Evolutionary conservation across 2,113 vertebrate species (phyloP).

Genomic region (Spheniscus mendiculus): DNA sequence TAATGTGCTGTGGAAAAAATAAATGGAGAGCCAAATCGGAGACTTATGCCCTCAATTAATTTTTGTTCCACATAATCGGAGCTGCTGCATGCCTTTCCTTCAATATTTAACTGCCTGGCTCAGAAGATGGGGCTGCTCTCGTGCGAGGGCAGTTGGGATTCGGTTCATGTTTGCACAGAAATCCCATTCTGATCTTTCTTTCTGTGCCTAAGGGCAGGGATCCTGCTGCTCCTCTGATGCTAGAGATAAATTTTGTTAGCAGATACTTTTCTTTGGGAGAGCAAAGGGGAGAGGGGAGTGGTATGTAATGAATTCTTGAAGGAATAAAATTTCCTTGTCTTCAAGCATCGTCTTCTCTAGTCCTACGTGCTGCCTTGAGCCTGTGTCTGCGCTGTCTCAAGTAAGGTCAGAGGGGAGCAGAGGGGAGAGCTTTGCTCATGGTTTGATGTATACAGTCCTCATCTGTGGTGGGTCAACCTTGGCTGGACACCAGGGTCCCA

Average conservation of each 20-base stretch:
- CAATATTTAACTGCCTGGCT: slow-evolving; percentile 15
- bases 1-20: slow-evolving; percentile 40
- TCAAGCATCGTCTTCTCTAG: background rate
- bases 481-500: background rate
- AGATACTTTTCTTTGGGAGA: slow-evolving; percentile 7
- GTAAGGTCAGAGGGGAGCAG: background rate
- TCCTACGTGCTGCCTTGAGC: background rate
- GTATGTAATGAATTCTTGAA: background rate
- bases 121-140: background rate
- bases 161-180: background rate
- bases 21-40: slow-evolving; percentile 1
- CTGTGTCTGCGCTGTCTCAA: background rate
- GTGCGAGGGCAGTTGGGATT: background rate
- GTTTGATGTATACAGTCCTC: background rate
- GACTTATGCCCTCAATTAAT: slow-evolving; percentile 60
- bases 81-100: slow-evolving; percentile 31
- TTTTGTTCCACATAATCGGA: slow-evolving; percentile 48
- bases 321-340: background rate
- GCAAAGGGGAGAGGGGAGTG: slow-evolving; percentile 33
- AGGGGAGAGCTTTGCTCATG: background rate
- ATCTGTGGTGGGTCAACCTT: background rate
- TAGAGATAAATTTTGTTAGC: slow-evolving; percentile 22
- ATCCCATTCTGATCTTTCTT: slow-evolving; percentile 3
- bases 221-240: slow-evolving; percentile 46
- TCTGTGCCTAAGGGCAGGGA: slow-evolving; percentile 24